phyloP scores from a whole-genome alignment of 2,888 invertebrate genomes.

The Acanthosepion esculentum region DNA sequence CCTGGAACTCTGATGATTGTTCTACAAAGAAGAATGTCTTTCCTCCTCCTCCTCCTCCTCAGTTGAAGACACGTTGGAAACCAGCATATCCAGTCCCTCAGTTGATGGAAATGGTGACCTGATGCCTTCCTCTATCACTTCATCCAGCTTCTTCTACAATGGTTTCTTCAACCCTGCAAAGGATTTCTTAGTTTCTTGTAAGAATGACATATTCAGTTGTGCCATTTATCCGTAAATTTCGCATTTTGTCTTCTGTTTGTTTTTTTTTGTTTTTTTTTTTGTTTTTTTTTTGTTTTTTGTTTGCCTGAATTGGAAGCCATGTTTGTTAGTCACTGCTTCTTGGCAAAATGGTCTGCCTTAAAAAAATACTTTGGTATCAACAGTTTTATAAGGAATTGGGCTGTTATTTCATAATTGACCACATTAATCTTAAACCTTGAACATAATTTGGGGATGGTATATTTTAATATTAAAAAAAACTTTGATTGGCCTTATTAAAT shows the following conservation, averaged over 20 bases:
- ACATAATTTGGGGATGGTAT: too few relatives aligned
- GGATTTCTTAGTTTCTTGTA: slow-evolving; percentile 41
- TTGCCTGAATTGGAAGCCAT: background rate
- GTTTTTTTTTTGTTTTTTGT: background rate
- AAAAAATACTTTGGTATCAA: too few relatives aligned
- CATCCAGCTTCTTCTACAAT: slow-evolving; percentile 24
- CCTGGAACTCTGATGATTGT: background rate
- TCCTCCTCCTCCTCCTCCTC: background rate
- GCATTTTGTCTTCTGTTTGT: background rate
- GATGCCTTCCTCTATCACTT: slow-evolving; percentile 24
- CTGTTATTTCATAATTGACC: too few relatives aligned
- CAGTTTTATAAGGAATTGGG: too few relatives aligned
- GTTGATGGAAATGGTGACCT: slow-evolving; percentile 35
- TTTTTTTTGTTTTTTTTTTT: background rate
- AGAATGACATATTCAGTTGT: background rate
- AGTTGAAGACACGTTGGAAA: slow-evolving; percentile 36
- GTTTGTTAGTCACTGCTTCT: background rate
- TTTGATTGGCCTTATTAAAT: too few relatives aligned
- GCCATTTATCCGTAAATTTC: background rate
- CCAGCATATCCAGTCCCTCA: background rate
- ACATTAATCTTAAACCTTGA: too few relatives aligned
- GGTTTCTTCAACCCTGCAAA: slow-evolving; percentile 24
- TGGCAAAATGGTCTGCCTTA: background rate
- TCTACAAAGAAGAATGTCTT: slow-evolving; percentile 5
- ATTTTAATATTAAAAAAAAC: too few relatives aligned